Evolutionary conservation across 2,113 vertebrate species (phyloP), one percentile per base, ranked within the genome.

Genomic region (Panthera tigris): DNA sequence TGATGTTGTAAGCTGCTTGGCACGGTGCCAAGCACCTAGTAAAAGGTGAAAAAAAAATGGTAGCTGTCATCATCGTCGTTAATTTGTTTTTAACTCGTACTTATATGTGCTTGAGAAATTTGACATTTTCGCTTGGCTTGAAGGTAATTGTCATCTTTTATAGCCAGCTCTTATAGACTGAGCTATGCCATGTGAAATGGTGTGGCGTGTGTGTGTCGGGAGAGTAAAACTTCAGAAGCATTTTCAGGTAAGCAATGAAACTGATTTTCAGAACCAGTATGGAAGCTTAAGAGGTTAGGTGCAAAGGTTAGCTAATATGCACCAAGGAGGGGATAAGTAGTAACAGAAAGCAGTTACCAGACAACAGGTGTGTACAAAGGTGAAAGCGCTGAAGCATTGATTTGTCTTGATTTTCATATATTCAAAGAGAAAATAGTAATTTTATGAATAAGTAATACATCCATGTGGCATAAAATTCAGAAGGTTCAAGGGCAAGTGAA

Each of bases 51-150:
- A 55, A 90, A 66, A 82, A 81, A 23, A 57, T 23, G 68, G n/a
- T 83, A 84, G 29, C n/a, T 41, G 33, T 63, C 39, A 12, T 80
- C 19, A 36, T 68, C 19, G 3, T 61, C 7, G 7, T 78, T 23
- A 36, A 36, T 68, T 48, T 13, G 29, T 68, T 94, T 95, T 65
- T 69, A 1, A 88, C 10, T 68, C 93, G 31, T 71, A 93, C 79
- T 95, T 27, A 23, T 7, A 19, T 48, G 8, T 65, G 45, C 50
- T 81, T 97, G 92, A 92, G 83, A 89, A 96, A 89, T 96, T 57
- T 16, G n/a, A 15, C 63, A 8, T 76, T 74, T 94, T 57, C 5
- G 55, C 36, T 33, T 95, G 79, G 13, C 69, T 94, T 89, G 48
- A 73, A 92, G 55, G 31, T 41, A 78, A 39, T 82, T 73, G 45